Percentiles rank a stretch among this genome's conserved stretches.
These are phyloP conservation scores for Callyntrura guangdongensis DNA, from an alignment of 2,888 invertebrate species.

Conservation along the genomic window DNA sequence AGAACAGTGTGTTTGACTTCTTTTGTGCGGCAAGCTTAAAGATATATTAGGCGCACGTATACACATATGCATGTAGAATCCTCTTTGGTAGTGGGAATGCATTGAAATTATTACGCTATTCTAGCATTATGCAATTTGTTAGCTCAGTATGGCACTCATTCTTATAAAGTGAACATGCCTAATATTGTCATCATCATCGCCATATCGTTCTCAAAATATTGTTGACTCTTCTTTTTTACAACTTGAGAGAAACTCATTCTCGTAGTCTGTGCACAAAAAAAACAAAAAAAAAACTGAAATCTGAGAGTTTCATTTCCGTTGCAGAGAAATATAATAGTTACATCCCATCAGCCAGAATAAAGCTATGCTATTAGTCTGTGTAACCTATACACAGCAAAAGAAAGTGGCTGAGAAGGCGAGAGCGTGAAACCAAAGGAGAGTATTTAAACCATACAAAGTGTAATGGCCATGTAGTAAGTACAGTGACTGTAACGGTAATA, in stretches of 20 bases:
- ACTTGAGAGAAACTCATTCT: not conserved
- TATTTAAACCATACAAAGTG: conserved; percentile 40
- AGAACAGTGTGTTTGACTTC: not conserved
- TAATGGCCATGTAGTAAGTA: conserved; percentile 2
- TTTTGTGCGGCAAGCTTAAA: too few relatives aligned
- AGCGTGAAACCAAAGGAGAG: conserved; percentile 12
- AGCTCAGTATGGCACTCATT: not conserved
- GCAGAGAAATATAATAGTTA: conserved; percentile 53
- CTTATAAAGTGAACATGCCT: conserved; percentile 5
- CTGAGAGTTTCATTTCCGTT: conserved; percentile 61
- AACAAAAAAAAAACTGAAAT: conserved; percentile 38
- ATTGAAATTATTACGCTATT: conserved; percentile 4
- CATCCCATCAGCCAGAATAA: conserved; percentile 37
- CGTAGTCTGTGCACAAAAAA: too few relatives aligned
- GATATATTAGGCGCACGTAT: not conserved
- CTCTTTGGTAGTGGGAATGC: not conserved
- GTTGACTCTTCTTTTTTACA: conserved; percentile 40
- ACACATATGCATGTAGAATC: not conserved
- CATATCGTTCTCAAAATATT: not conserved
- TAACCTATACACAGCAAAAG: not conserved
- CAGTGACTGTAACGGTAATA: conserved; percentile 8
- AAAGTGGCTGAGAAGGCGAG: not conserved
- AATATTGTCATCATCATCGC: not conserved
- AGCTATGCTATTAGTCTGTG: conserved; percentile 20
- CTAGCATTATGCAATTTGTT: not conserved